Percentiles rank a stretch among this genome's conserved stretches.
Evolutionary conservation across 1,140 invertebrate species (phyloP).

Genomic region (Neotoxoptera formosana): DNA sequence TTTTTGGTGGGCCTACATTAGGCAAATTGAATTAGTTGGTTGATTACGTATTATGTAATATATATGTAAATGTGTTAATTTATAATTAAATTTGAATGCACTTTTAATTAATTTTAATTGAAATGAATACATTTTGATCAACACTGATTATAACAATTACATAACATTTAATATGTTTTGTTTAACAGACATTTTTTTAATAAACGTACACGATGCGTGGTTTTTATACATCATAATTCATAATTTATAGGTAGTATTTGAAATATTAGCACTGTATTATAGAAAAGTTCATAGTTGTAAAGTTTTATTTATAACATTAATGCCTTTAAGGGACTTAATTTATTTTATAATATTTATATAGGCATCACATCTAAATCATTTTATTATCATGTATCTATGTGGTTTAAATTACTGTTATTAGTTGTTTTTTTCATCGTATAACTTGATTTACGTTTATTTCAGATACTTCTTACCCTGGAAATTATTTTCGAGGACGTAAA

Average conservation of each 20-base stretch:
- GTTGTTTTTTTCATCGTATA: not conserved
- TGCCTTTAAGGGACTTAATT: not conserved
- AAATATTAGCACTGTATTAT: not conserved
- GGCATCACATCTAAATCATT: not conserved
- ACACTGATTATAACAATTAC: not conserved
- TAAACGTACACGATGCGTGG: not conserved
- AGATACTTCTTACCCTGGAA: constrained; percentile 36
- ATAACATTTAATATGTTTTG: not conserved
- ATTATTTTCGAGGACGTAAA: constrained; percentile 54
- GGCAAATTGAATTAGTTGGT: not conserved
- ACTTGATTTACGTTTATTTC: not conserved
- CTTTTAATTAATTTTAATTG: not conserved
- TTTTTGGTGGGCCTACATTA: not conserved
- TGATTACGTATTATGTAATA: not conserved
- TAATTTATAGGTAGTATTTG: not conserved
- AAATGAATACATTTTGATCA: not conserved
- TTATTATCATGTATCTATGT: not conserved
- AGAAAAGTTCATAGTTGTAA: not conserved
- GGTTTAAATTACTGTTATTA: no score
- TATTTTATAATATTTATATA: not conserved
- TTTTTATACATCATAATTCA: not conserved
- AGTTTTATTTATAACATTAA: not conserved
- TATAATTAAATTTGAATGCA: not conserved
- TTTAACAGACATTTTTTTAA: not conserved
- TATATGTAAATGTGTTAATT: not conserved